A percentile compares a stretch with the other conserved stretches of the same genome.
Evolutionary conservation across 2,113 vertebrate genomes (phyloP).

Genomic region (Actenoides lindsayi): DNA sequence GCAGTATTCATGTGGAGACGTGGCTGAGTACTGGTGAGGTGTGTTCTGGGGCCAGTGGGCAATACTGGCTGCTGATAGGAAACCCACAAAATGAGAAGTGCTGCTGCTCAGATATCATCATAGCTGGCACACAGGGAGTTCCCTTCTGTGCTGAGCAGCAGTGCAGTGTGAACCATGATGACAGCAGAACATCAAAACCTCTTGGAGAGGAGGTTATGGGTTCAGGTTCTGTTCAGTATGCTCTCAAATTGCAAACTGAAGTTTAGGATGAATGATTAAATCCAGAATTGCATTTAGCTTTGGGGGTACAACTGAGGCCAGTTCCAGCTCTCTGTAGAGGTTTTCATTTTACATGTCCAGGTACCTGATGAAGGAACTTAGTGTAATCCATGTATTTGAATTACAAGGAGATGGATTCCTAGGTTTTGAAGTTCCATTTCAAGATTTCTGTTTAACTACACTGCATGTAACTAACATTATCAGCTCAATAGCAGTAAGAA

Average conservation of each 20-base stretch:
- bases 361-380: background rate
- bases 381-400: background rate
- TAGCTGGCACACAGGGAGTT: background rate
- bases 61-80: conserved; percentile 34
- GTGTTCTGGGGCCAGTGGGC: background rate
- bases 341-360: background rate
- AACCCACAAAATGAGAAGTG: conserved; percentile 24
- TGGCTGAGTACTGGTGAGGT: background rate
- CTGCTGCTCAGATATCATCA: background rate
- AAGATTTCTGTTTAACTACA: background rate
- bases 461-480: background rate
- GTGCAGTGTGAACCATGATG: background rate
- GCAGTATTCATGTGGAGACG: background rate
- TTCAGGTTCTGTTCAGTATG: background rate
- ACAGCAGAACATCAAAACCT: background rate
- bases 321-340: background rate
- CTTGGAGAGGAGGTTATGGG: background rate
- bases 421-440: background rate
- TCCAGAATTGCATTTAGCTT: background rate
- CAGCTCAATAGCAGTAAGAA: background rate
- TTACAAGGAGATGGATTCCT: background rate
- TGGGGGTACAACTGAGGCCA: background rate
- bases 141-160: background rate
- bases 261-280: background rate
- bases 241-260: background rate